A percentile compares a stretch with the other conserved stretches of the same genome.
These are phyloP conservation scores for Malurus splendens DNA, from an alignment of 2,797 vertebrate species.

Conservation along the genomic window DNA sequence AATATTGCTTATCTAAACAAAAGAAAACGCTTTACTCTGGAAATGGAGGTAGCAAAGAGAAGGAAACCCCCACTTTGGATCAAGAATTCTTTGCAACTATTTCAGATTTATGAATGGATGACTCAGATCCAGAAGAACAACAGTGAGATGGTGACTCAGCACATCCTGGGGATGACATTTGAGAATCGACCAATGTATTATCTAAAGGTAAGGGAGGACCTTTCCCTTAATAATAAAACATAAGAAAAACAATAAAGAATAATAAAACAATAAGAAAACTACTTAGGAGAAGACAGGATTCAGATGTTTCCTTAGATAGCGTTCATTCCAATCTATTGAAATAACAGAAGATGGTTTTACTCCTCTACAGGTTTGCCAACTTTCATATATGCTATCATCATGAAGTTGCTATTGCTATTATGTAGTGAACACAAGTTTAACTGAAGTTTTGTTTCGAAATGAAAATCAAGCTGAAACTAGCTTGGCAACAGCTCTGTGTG, in stretches of 20 bases:
- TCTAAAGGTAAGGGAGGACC: conserved; percentile 53
- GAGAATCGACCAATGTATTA: conserved; percentile 56
- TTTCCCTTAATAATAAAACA: background rate
- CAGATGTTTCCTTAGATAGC: background rate
- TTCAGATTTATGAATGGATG: conserved; percentile 72
- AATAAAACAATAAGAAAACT: background rate
- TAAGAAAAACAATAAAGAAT: too few species aligned
- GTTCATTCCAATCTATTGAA: background rate
- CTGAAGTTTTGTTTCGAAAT: background rate
- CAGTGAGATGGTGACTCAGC: conserved; percentile 52
- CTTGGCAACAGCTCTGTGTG: background rate
- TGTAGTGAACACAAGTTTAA: background rate
- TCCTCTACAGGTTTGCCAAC: background rate
- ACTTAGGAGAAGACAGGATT: background rate
- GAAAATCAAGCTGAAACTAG: background rate
- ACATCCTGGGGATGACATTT: conserved; percentile 52
- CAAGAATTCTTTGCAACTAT: background rate
- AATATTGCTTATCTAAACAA: background rate
- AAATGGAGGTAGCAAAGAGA: background rate
- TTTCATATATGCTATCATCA: background rate
- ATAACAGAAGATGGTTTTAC: background rate
- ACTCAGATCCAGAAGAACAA: conserved; percentile 46
- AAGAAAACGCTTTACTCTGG: background rate
- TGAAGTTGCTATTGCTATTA: background rate
- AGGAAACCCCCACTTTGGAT: background rate